These are phyloP conservation scores for Chanos chanos DNA, from an alignment of 2,797 vertebrate genomes.

Conservation along the genomic window DNA sequence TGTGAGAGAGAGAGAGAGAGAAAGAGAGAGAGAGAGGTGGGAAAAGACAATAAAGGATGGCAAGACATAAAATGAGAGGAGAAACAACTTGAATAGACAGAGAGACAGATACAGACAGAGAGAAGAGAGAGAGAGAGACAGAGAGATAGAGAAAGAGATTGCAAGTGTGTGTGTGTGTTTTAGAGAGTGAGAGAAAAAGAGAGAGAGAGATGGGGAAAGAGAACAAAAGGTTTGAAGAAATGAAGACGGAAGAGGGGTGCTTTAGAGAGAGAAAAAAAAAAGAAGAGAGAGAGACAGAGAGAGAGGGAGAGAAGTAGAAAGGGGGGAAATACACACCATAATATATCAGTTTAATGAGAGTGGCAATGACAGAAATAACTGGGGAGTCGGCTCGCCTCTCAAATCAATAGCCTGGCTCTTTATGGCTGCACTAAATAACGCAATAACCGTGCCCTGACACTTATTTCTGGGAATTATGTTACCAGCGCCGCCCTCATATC, in stretches of 20 bases:
- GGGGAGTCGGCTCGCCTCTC: constrained; percentile 64
- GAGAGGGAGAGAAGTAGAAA: constrained; percentile 43
- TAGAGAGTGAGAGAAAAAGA: neutral
- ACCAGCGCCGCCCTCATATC: constrained; percentile 58
- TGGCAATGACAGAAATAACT: constrained; percentile 72
- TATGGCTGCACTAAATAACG: constrained; percentile 71
- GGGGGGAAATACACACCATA: constrained; percentile 28
- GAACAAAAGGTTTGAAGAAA: constrained; percentile 6
- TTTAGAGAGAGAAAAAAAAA: neutral
- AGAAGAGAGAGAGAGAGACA: neutral
- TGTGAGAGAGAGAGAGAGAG: neutral
- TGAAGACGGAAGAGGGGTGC: constrained; percentile 1
- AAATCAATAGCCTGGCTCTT: constrained; percentile 72
- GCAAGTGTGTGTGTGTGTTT: neutral
- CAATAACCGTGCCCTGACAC: constrained; percentile 69
- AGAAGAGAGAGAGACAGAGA: constrained; percentile 17
- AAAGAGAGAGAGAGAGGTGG: neutral
- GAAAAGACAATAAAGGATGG: neutral
- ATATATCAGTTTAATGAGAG: constrained; percentile 74
- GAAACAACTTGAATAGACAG: neutral
- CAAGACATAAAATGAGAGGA: neutral
- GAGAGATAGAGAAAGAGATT: neutral
- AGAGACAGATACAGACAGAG: neutral
- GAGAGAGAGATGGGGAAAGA: neutral
- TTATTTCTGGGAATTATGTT: constrained; percentile 63